Evolutionary conservation across 2,888 invertebrate species (phyloP).

Genomic region (Drosophila setosimentum): DNA sequence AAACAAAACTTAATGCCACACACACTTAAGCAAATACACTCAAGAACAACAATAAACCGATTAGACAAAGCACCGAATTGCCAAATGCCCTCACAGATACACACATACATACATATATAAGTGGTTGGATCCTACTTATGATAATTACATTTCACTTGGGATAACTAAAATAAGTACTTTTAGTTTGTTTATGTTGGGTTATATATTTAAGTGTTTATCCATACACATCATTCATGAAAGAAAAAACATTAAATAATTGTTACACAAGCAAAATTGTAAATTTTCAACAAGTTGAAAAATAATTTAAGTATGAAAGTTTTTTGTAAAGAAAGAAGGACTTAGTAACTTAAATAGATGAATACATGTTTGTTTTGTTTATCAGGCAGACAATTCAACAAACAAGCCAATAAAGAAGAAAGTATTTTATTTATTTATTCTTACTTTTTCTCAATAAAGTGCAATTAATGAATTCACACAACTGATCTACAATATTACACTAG

Average conservation of each 20-base stretch:
- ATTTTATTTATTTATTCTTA: neutral
- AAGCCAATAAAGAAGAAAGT: neutral
- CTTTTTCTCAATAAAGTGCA: neutral
- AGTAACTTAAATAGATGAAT: neutral
- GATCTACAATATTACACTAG: neutral
- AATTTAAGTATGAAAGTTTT: neutral
- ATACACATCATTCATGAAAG: neutral
- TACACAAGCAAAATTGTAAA: neutral
- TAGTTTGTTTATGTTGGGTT: no score
- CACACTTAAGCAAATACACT: slow-evolving; percentile 14
- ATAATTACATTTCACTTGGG: neutral
- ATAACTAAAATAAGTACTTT: neutral
- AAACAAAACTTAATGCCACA: slow-evolving; percentile 39
- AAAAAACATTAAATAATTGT: no score
- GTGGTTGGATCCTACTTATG: no score
- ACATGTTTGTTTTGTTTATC: neutral
- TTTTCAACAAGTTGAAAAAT: neutral
- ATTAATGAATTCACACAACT: neutral
- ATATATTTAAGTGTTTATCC: neutral
- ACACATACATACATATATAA: neutral
- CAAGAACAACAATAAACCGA: neutral
- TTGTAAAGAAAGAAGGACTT: neutral
- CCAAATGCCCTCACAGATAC: slow-evolving; percentile 13
- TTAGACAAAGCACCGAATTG: slow-evolving; percentile 11
- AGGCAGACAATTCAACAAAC: neutral